Evolutionary conservation across 2,113 vertebrate species (phyloP).

Genomic region (Pseudolaguvia tuberculata): DNA sequence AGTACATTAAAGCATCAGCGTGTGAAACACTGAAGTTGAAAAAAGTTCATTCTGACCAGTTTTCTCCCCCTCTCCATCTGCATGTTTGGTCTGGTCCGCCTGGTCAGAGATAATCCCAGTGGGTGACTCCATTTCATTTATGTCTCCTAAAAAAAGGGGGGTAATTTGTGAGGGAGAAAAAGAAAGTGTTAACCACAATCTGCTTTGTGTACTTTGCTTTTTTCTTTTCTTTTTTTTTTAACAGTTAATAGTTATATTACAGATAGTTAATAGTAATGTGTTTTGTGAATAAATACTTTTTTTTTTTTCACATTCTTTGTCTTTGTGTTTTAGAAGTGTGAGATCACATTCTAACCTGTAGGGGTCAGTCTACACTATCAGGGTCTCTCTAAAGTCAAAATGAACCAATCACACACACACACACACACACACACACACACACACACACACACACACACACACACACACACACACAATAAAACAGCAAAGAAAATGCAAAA

Average conservation of each 20-base stretch:
- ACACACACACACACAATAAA: neutral
- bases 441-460: slow-evolving; percentile 16
- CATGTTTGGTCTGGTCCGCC: slow-evolving; percentile 85
- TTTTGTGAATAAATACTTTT: neutral
- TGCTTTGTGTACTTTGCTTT: slow-evolving; percentile 6
- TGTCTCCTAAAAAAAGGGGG: slow-evolving; percentile 75
- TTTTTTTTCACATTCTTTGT: slow-evolving; percentile 4
- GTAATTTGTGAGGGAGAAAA: slow-evolving; percentile 38
- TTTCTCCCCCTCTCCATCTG: slow-evolving; percentile 70
- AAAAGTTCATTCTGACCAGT: slow-evolving; percentile 62
- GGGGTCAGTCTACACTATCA: slow-evolving; percentile 52
- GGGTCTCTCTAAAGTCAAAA: neutral
- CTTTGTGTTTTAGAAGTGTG: slow-evolving; percentile 29
- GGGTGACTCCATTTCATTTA: slow-evolving; percentile 79
- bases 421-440: slow-evolving; percentile 25
- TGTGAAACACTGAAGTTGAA: neutral
- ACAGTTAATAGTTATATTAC: too few relatives aligned
- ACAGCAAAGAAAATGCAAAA: slow-evolving; percentile 23
- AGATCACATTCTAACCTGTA: slow-evolving; percentile 43
- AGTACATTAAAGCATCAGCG: neutral
- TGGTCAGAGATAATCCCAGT: slow-evolving; percentile 72
- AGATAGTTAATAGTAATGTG: too few relatives aligned
- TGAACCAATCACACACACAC: slow-evolving; percentile 14
- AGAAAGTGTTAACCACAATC: slow-evolving; percentile 24
- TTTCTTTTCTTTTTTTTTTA: neutral